A percentile compares a stretch with the other conserved stretches of the same genome.
phyloP scores from a whole-genome alignment of 2,888 invertebrate species.

The Drosophila planitibia region DNA sequence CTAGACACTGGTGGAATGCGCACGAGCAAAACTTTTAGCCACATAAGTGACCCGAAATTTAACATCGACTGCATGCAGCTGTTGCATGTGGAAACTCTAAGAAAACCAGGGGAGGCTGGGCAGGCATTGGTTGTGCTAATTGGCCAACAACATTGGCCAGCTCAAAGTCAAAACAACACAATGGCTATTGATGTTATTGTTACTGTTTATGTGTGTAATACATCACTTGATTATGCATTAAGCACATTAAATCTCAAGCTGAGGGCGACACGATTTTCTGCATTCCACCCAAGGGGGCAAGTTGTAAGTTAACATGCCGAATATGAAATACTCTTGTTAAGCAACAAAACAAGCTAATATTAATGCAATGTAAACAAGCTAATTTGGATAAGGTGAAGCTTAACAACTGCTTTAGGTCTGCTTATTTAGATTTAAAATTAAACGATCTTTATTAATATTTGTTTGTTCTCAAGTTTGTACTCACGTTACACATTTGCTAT shows the following conservation, averaged over 20 bases:
- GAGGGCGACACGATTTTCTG: constrained; percentile 23
- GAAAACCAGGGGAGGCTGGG: neutral
- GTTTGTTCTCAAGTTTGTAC: neutral
- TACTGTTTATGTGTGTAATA: constrained; percentile 38
- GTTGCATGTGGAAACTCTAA: constrained; percentile 33
- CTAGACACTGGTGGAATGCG: constrained; percentile 5
- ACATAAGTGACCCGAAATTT: constrained; percentile 16
- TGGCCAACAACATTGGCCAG: constrained; percentile 49
- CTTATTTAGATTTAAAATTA: neutral
- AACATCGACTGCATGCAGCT: constrained; percentile 25
- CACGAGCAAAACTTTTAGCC: constrained; percentile 11
- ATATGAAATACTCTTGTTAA: neutral
- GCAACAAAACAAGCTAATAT: neutral
- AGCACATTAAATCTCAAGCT: constrained; percentile 44
- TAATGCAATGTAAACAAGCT: neutral
- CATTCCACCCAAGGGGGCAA: neutral
- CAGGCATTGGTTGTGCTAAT: constrained; percentile 50
- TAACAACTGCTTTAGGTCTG: neutral
- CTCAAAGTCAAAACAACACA: constrained; percentile 31
- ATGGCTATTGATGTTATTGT: constrained; percentile 12
- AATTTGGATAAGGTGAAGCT: neutral
- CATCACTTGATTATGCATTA: constrained; percentile 67
- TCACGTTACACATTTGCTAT: neutral
- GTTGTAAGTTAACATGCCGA: neutral
- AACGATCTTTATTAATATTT: neutral